Conservation (phyloP, 2,113 vertebrate species). For the Mus pahari region DNA sequence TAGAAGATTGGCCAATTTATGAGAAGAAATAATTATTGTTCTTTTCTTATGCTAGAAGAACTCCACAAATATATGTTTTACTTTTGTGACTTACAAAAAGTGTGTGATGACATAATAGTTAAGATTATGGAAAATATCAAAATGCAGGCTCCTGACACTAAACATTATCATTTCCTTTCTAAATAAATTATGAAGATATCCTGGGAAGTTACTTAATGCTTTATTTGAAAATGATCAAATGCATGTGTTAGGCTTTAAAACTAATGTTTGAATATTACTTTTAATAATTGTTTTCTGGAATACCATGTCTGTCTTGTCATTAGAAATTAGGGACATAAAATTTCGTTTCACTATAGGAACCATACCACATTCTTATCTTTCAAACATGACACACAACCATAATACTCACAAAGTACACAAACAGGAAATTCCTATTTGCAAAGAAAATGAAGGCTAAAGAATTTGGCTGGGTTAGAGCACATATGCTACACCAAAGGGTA, state of each 20-base stretch:
- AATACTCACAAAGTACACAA: background rate
- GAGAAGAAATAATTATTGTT: constrained; percentile 54
- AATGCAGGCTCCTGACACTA: background rate
- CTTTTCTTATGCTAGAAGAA: constrained; percentile 33
- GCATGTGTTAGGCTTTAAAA: constrained; percentile 24
- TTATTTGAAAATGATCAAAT: constrained; percentile 22
- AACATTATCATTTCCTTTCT: constrained; percentile 20
- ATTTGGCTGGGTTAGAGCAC: background rate
- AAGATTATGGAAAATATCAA: constrained; percentile 46
- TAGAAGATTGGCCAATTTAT: constrained; percentile 47
- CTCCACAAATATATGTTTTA: constrained; percentile 46
- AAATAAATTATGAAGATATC: background rate
- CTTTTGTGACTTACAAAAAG: constrained; percentile 27
- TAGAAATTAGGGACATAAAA: background rate
- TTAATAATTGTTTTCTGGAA: background rate
- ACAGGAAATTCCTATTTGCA: background rate
- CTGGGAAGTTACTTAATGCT: background rate
- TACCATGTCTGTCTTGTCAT: background rate
- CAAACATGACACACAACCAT: constrained; percentile 23
- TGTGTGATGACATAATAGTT: background rate
- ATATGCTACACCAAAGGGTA: background rate
- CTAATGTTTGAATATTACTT: background rate
- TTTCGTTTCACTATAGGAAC: background rate
- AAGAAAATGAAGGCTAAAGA: fast-evolving
- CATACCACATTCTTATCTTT: background rate